Base-by-base conservation (phyloP, 2,888 invertebrate species). In the Notodonta ziczac region DNA sequence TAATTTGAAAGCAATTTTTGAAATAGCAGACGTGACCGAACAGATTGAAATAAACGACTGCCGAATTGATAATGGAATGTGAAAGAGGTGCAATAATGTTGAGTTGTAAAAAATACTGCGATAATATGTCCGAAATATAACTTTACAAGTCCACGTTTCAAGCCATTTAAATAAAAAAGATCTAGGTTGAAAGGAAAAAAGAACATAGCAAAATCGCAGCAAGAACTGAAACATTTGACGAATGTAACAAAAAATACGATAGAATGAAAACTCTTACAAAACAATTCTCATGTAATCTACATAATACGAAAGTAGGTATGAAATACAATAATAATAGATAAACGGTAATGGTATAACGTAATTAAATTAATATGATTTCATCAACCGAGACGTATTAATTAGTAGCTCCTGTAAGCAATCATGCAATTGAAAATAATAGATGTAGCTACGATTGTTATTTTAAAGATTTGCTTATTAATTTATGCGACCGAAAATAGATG, bases 21-120 rank as follows among this genome's bases (percentile, higher is more conserved):
- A 82, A 81, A 80, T 77, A 70, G 70, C 64, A 71, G 76, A 87
- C 86, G 87, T 87, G 88, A 85, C 85, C 69, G 63, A 72, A 65
- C 76, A 78, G 73, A 82, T 77, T 73, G 78, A 75, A 74, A 65
- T 62, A 66, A 65, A 58, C 65, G 59, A 55, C 50, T 8, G 68
- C 13, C 13, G 46, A 46, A 66, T 58, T 46, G 72, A 76, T 52
- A 61, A 65, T 72, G 65, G 57, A 63, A 65, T 66, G 59, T 59
- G 39, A 54, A 42, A 53, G 14, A 55, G 13, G 4, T 40, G 35
- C 40, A 14, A 9, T n/a, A 13, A 46, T 46, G 2, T n/a, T 46
- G 5, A n/a, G 5, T n/a, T 10, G 5, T 5, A 7, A 5, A 46
- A 46, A 46, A 46, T n/a, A 6, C 10, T 4, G 46, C 46, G 42